Evolutionary conservation across 2,797 vertebrate genomes (phyloP), one percentile per base, ranked within the genome.

Genomic region (Atherinosoma microstoma): DNA sequence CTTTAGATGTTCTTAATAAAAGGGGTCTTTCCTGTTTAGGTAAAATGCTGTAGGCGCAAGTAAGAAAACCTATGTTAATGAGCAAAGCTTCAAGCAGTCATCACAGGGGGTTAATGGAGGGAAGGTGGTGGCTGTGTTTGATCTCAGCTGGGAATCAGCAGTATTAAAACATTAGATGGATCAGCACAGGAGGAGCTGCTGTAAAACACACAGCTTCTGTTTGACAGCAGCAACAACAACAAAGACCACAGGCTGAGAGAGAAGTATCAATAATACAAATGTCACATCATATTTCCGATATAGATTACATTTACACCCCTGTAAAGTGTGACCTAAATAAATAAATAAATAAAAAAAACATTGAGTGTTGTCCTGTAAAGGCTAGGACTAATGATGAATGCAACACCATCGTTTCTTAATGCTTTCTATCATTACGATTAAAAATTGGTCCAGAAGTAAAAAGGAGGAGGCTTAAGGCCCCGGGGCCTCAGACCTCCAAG

Each of bases 111-210:
- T 64, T 62, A 67, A 87, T 42, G 27, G 72, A 64, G 61, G 61
- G 42, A 74, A 70, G 73, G 72, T 56, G 70, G 78, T 0, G 53
- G 29, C 81, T 64, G 72, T 12, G 87, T 90, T 89, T 92, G 89
- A 91, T 91, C 90, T 76, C 89, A 71, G 87, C 20, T 63, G 82
- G 90, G 60, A 71, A 24, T 71, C 64, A 63, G 66, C 13, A 61
- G 71, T 29, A 79, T 87, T 87, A 92, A 90, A 90, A 80, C 84
- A 58, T 63, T 75, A 68, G 71, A 67, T 67, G 78, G 64, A 76
- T 82, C 75, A 68, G 74, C 82, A 0, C 86, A 64, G 78, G 56
- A 6, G 80, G 84, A 81, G 80, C 47, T 2, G 70, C 64, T 58
- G 72, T 86, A 88, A 90, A 91, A 87, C 22, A 7, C 38, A n/a